These are phyloP conservation scores for Paracyprichromis sp. DNA, from an alignment of 2,113 vertebrate genomes.

Conservation along the genomic window DNA sequence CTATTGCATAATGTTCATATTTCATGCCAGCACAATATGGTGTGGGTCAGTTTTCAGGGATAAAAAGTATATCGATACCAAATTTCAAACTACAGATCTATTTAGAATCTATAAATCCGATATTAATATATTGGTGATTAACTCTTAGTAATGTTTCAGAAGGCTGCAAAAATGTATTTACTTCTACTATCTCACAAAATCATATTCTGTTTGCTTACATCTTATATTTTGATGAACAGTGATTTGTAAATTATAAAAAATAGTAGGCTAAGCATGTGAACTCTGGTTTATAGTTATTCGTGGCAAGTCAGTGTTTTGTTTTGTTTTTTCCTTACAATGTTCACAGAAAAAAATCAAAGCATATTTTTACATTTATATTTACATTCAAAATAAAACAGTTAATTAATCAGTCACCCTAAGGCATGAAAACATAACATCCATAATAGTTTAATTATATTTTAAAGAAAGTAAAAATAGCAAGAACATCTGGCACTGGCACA, in stretches of 20 bases:
- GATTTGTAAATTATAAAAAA: neutral
- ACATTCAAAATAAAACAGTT: neutral
- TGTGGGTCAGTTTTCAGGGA: rapidly evolving
- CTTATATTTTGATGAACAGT: neutral
- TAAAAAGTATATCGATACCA: neutral
- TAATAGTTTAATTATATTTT: neutral
- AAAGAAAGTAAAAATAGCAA: neutral
- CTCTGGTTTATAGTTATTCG: rapidly evolving
- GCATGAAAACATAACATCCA: neutral
- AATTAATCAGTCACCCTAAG: neutral
- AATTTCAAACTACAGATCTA: neutral
- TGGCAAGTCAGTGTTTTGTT: neutral
- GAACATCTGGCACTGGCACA: neutral
- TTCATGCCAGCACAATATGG: neutral
- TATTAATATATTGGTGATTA: neutral
- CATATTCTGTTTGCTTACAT: neutral
- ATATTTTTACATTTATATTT: neutral
- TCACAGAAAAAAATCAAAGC: neutral
- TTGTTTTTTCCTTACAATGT: neutral
- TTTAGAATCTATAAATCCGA: rapidly evolving
- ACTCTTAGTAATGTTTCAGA: neutral
- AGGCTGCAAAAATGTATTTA: rapidly evolving
- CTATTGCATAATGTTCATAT: neutral
- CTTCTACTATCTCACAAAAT: neutral
- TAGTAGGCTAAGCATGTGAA: neutral